Conservation (phyloP, 2,888 invertebrate species). For the Kuschelorhynchus macadamiae region DNA sequence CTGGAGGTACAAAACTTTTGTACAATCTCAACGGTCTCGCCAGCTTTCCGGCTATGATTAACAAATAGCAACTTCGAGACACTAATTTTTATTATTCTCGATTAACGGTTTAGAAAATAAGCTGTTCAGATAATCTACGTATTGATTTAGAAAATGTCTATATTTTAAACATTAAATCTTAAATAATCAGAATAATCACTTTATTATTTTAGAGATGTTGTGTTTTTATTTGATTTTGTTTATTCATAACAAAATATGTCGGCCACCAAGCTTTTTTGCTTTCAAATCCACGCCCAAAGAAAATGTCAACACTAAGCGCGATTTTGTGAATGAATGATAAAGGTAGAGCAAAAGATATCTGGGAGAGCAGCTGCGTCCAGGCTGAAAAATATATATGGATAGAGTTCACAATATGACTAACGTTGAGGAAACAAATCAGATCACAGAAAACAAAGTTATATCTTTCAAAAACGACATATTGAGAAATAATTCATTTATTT, state of each 20-base stretch:
- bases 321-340: constrained; percentile 14
- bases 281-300: constrained; percentile 10
- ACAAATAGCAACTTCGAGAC: neutral
- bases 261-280: neutral
- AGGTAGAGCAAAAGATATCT: constrained; percentile 2
- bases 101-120: neutral
- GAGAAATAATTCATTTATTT: no score
- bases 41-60: constrained; percentile 1
- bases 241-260: no score
- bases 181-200: no score
- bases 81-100: neutral
- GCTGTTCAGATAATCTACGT: neutral
- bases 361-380: constrained; percentile 19
- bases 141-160: neutral
- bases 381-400: no score
- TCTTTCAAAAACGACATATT: no score
- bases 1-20: constrained; percentile 10
- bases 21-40: constrained; percentile 12
- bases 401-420: no score
- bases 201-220: no score
- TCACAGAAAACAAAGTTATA: no score
- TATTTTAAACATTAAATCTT: no score
- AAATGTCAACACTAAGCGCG: constrained; percentile 17
- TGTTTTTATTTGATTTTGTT: no score
- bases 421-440: no score